phyloP scores from a whole-genome alignment of 2,888 invertebrate species.

The Amiota mariae region DNA sequence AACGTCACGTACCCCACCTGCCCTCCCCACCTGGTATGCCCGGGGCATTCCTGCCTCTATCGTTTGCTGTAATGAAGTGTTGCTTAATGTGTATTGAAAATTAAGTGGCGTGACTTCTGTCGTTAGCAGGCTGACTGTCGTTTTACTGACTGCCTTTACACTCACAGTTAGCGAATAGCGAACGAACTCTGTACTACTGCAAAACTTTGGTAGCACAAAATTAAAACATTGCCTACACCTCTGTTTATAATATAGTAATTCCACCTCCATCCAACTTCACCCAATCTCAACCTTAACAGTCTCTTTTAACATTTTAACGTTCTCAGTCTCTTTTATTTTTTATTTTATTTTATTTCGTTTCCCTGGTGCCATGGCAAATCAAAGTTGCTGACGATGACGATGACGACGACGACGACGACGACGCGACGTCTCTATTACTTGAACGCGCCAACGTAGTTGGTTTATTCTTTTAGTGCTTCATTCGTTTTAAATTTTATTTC shows the following conservation, averaged over 20 bases:
- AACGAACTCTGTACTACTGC: no score
- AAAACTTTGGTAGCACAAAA: background rate
- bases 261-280: background rate
- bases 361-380: background rate
- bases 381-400: background rate
- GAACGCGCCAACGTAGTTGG: background rate
- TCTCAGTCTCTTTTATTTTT: background rate
- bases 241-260: background rate
- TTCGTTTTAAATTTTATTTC: background rate
- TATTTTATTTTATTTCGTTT: background rate
- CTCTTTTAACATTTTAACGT: background rate
- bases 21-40: no score
- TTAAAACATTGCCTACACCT: slow-evolving; percentile 20
- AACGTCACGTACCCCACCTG: no score
- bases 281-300: background rate
- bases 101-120: slow-evolving; percentile 25
- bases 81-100: slow-evolving; percentile 23
- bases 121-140: background rate
- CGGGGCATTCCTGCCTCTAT: background rate
- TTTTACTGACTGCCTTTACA: background rate
- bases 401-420: no score
- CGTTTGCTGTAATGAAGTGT: slow-evolving; percentile 21
- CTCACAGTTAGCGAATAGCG: no score
- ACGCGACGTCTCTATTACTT: no score
- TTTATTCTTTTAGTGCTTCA: background rate